Evolutionary conservation across 1,140 invertebrate species (phyloP).

Genomic region (Anastrepha ludens): DNA sequence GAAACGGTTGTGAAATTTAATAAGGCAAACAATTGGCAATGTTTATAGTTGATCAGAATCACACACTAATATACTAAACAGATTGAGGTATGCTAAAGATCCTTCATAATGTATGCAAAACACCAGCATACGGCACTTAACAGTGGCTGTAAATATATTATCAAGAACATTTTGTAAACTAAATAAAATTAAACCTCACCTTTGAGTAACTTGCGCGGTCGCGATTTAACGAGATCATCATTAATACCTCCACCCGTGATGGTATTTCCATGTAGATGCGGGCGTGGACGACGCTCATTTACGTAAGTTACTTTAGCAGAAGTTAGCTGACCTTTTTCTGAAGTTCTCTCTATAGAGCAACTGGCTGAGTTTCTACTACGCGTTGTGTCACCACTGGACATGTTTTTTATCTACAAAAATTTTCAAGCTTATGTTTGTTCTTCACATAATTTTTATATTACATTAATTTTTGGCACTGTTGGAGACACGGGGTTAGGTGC

Average conservation of each 20-base stretch:
- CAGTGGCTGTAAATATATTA: conserved; percentile 23
- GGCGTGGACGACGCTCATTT: conserved; percentile 78
- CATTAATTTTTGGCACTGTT: conserved; percentile 72
- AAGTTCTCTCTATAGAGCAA: conserved; percentile 71
- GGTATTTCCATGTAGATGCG: conserved; percentile 59
- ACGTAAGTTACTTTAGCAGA: conserved; percentile 76
- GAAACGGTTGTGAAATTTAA: no score
- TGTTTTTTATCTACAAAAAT: conserved; percentile 70
- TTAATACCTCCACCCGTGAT: conserved; percentile 17
- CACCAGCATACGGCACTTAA: conserved; percentile 10
- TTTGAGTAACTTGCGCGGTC: conserved; percentile 72
- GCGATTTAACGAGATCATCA: conserved; percentile 70
- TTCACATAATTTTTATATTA: conserved; percentile 49
- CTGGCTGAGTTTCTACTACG: conserved; percentile 71
- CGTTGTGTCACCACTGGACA: conserved; percentile 71
- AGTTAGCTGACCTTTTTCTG: conserved; percentile 63
- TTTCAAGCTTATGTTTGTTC: neutral
- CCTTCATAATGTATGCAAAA: conserved; percentile 1
- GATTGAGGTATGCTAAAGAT: neutral
- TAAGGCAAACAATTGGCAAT: no score
- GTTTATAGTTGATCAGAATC: no score
- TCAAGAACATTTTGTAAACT: neutral
- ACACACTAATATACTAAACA: no score
- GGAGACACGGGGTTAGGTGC: conserved; percentile 69
- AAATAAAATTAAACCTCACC: conserved; percentile 59